Evolutionary conservation across 2,797 vertebrate genomes (phyloP), one percentile per base, ranked within the genome.

Genomic region (Smutsia gigantea): DNA sequence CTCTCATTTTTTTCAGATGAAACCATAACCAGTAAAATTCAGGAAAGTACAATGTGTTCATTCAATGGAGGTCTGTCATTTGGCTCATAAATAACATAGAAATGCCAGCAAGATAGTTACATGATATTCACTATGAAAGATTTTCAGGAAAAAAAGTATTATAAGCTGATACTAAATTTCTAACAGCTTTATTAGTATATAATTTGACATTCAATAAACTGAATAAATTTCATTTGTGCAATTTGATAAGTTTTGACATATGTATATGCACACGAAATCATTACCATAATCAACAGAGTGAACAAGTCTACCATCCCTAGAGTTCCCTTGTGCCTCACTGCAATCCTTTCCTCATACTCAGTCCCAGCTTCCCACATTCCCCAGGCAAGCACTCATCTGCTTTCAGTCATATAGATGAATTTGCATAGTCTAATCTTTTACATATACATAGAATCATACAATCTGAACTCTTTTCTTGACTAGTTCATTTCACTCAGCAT

Each of bases 1-100:
- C 21, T 81, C 34, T 93, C 61, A 27, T n/a, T 90, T 53, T 81
- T 59, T 55, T 69, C 31, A 75, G 37, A 77, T 87, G 69, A 49
- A 71, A 82, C 93, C 53, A 93, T 68, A 95, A 68, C 42, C 81
- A 82, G 25, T 86, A 86, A 95, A 95, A 82, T 87, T 90, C 17
- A 19, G 29, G 49, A 71, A 90, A 55, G 37, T 64, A 77, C n/a
- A 93, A 59, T 83, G 61, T 71, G 63, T 87, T 93, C 29, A 71
- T 77, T 82, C n/a, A 71, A 49, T n/a, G 27, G 59, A 83, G 21
- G 31, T 27, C 63, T 88, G 34, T 91, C 17, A 91, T 78, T 87
- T 78, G 64, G 57, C 18, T 91, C 55, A 51, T 91, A 71, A 42
- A 71, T 93, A 77, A 89, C 23, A 46, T 13, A 74, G 42, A 92